A percentile compares a stretch with the other conserved stretches of the same genome.
These are phyloP conservation scores for Platorchestia sp. DNA, from an alignment of 1,140 invertebrate genomes.

Conservation along the genomic window DNA sequence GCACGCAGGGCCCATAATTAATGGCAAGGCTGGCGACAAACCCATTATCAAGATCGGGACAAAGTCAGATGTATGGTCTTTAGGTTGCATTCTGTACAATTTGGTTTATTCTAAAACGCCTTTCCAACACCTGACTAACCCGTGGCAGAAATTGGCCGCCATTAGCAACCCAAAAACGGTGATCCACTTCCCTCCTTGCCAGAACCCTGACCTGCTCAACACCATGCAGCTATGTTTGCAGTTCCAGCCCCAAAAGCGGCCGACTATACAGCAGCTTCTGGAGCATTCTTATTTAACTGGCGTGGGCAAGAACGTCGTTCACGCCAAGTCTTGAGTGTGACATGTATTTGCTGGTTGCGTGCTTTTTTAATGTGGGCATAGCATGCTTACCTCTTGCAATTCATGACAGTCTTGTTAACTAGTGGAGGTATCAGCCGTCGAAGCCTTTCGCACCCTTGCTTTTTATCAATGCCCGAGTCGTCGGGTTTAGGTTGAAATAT, in stretches of 20 bases:
- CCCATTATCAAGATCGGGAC: slow-evolving; percentile 81
- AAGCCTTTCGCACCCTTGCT: not conserved
- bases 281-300: slow-evolving; percentile 76
- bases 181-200: slow-evolving; percentile 80
- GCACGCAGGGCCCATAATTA: slow-evolving; percentile 52
- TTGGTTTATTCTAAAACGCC: slow-evolving; percentile 92
- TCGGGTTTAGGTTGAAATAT: not conserved
- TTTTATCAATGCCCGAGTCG: not conserved
- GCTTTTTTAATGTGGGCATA: not conserved
- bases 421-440: not conserved
- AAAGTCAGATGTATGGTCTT: slow-evolving; percentile 97
- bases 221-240: slow-evolving; percentile 80
- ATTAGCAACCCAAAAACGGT: slow-evolving; percentile 83
- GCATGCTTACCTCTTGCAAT: not conserved
- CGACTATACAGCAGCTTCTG: slow-evolving; percentile 81
- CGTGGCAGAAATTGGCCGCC: slow-evolving; percentile 81
- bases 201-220: slow-evolving; percentile 73
- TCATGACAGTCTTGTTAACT: not conserved
- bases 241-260: slow-evolving; percentile 78
- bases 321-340: not conserved
- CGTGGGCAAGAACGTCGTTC: not conserved
- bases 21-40: slow-evolving; percentile 21
- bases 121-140: slow-evolving; percentile 86
- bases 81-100: slow-evolving; percentile 96
- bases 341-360: not conserved